Percentiles rank a stretch among this genome's conserved stretches.
These are phyloP conservation scores for Leptopilina boulardi DNA, from an alignment of 1,140 invertebrate genomes.

Conservation along the genomic window DNA sequence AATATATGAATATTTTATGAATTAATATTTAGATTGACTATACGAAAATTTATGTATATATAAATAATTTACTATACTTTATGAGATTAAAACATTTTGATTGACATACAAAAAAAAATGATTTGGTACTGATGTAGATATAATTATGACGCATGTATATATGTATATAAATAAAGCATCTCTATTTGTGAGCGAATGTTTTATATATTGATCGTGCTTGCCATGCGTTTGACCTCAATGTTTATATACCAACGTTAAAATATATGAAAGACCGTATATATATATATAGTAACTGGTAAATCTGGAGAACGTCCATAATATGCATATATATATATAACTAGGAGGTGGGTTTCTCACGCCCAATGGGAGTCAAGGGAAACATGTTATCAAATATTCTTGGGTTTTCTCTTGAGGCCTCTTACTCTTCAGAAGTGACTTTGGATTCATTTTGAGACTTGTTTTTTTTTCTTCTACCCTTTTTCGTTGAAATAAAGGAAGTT, in stretches of 20 bases:
- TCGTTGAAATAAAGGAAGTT: neutral
- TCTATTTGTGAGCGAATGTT: neutral
- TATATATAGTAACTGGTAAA: neutral
- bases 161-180: neutral
- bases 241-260: neutral
- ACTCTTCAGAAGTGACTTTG: constrained; percentile 52
- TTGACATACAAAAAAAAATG: neutral
- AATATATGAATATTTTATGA: neutral
- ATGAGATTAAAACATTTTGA: too few relatives aligned
- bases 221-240: neutral
- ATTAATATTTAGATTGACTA: too few relatives aligned
- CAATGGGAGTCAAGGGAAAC: constrained; percentile 54
- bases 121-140: neutral
- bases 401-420: constrained; percentile 51
- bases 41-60: too few relatives aligned
- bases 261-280: neutral
- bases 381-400: constrained; percentile 59
- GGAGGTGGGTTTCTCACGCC: constrained; percentile 43
- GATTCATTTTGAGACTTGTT: constrained; percentile 52
- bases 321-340: constrained; percentile 39
- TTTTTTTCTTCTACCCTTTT: constrained; percentile 43
- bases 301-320: neutral
- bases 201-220: neutral
- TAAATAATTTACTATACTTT: neutral
- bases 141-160: neutral